Evolutionary conservation across 1,140 invertebrate genomes (phyloP), one percentile per base, ranked within the genome.

Genomic region (Lordiphosa clarofinis): DNA sequence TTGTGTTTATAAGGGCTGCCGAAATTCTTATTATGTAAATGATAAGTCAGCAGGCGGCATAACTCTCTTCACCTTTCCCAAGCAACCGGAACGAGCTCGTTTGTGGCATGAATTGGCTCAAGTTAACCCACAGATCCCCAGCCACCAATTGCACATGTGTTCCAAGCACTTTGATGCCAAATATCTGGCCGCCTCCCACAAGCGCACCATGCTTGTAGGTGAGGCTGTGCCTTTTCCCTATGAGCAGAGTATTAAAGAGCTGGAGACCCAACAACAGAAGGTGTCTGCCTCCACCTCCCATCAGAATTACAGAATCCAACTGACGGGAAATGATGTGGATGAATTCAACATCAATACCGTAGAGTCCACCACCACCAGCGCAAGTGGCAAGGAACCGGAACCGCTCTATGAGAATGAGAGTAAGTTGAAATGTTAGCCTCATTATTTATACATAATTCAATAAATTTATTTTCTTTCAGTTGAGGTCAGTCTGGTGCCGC

Each of bases 151-250:
- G 11, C 70, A 54, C 12, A 74, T 81, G 62, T 88, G 87, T 47
- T 82, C 82, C n/a, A 58, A 67, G 1, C 87, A 88, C 48, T 88
- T 88, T 5, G 87, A 87, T 56, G 8, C 24, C 0, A 71, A 70
- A 48, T 87, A 62, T 33, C 13, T 88, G 10, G 66, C 79, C 4
- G 42, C 33, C 3, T 65, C 46, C 7, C 61, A 58, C n/a, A 56
- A 70, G 11, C 71, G 87, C 5, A 72, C 56, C 0, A 33, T 74
- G 4, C 62, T 88, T 4, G 33, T 88, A 0, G 75, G 70, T 4
- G 46, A 73, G n/a, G 87, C 87, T 0, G 36, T 87, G 1, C 87
- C 87, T 0, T 56, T 33, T 61, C 19, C 69, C 0, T 88, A 68
- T 37, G n/a, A 33, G 10, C 7, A 56, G 8, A 12, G 7, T 28